A percentile compares a stretch with the other conserved stretches of the same genome.
phyloP scores from a whole-genome alignment of 2,113 vertebrate genomes.

The Cebidichthys violaceus region DNA sequence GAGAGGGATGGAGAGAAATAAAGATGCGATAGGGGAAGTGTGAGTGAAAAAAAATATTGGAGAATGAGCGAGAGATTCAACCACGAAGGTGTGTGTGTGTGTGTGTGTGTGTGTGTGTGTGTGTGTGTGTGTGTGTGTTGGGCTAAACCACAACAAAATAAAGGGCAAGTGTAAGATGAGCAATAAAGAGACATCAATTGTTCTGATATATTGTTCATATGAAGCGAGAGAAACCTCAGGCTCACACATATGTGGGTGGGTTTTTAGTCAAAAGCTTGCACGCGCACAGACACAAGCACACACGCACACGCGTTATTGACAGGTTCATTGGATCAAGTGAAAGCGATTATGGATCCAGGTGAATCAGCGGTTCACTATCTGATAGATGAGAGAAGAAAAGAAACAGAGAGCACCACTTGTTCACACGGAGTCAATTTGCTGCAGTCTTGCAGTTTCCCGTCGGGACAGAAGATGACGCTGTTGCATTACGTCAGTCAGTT shows the following conservation, averaged over 20 bases:
- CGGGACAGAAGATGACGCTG: conserved; percentile 70
- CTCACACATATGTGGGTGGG: conserved; percentile 13
- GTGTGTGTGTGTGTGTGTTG: not conserved
- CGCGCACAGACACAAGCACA: not conserved
- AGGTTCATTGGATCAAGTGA: conserved; percentile 22
- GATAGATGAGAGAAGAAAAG: conserved; percentile 2
- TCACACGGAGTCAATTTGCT: conserved; percentile 58
- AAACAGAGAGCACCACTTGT: conserved; percentile 45
- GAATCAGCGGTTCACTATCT: conserved; percentile 46
- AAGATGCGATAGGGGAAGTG: conserved; percentile 16
- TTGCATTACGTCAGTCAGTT: conserved; percentile 48
- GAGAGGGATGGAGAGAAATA: conserved; percentile 16
- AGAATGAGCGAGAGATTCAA: conserved; percentile 6
- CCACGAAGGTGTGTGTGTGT: not conserved
- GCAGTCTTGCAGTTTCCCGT: conserved; percentile 59
- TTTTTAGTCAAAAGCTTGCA: conserved; percentile 3
- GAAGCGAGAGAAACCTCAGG: not conserved
- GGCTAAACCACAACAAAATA: not conserved
- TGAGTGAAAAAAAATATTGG: conserved; percentile 29
- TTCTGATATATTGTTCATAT: not conserved
- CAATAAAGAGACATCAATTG: conserved; percentile 20
- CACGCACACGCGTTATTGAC: not conserved
- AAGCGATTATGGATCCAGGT: conserved; percentile 28
- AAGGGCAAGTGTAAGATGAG: not conserved
- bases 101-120: not conserved